Conservation (phyloP, 1,140 invertebrate species). For the Aleiodes sp. region DNA sequence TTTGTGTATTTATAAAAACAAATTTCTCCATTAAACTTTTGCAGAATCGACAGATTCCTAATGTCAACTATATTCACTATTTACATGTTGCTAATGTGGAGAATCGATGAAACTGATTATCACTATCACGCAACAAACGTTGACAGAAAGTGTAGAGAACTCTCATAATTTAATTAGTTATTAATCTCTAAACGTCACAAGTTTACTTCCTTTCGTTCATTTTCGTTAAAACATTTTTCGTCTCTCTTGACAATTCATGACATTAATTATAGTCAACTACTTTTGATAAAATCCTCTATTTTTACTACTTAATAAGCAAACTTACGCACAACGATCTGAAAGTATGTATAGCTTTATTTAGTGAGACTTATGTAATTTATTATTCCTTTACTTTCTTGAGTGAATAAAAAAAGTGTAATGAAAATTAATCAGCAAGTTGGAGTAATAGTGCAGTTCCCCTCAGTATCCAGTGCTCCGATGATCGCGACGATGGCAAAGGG, state of each 20-base stretch:
- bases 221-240: background rate
- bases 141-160: slow-evolving; percentile 47
- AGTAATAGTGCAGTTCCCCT: slow-evolving; percentile 86
- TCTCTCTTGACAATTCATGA: background rate
- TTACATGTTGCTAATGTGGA: slow-evolving; percentile 68
- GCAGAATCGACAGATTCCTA: slow-evolving; percentile 65
- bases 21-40: slow-evolving; percentile 46
- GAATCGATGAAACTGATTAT: slow-evolving; percentile 65
- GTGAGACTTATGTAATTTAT: background rate
- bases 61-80: slow-evolving; percentile 60
- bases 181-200: background rate
- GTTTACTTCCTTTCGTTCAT: background rate
- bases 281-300: too few relatives aligned
- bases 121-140: slow-evolving; percentile 59
- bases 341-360: background rate
- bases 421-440: slow-evolving; percentile 73
- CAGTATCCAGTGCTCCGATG: slow-evolving; percentile 83
- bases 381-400: background rate
- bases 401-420: background rate
- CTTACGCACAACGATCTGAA: too few relatives aligned
- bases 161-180: slow-evolving; percentile 27
- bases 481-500: slow-evolving; percentile 71
- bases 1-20: slow-evolving; percentile 31
- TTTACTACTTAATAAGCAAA: too few relatives aligned
- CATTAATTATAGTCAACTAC: too few relatives aligned